Base-by-base conservation (phyloP, 2,888 invertebrate genomes). In the Ophion costatus region DNA sequence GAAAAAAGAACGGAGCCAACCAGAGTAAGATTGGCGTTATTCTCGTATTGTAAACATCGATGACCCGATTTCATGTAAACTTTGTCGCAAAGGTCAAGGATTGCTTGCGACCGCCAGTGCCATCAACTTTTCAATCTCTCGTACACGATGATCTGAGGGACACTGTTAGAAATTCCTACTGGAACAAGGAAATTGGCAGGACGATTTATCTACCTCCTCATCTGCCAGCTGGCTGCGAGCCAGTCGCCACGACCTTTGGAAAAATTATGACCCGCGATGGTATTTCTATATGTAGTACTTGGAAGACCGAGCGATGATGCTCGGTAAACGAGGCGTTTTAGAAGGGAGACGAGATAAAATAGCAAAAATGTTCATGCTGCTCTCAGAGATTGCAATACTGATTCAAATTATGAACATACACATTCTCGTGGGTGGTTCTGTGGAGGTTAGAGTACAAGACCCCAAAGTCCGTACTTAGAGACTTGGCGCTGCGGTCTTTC, bases 111-210 rank as follows among this genome's bases (percentile, higher is more conserved):
- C 94, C 93, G n/a, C 90, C 93, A 3, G 88, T 92, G 14, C 89
- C 91, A 87, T 94, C 94, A n/a, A 90, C 94, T 88, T 95, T 94
- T 86, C 94, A 94, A 89, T 93, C 93, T 57, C 85, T 95, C 29
- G 90, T 94, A 5, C 14, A 51, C n/a, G 90, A 91, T 9, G 94
- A 95, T 86, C 90, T 95, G 70, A 93, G 92, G 87, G 94, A 95
- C 85, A 94, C 95, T 1, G 90, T 94, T n/a, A 94, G 94, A 87
- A 91, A 91, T 51, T 93, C 94, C 17, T 94, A 94, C 82, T 95
- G 94, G 94, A 92, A 94, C 71, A 92, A 93, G 86, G 91, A 93
- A 86, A 84, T 94, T 20, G 95, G 95, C 42, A 94, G 91, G 89
- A 88, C 90, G 14, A 91, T 93, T 70, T 94, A 95, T 91, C 93